Evolutionary conservation across 2,113 vertebrate genomes (phyloP), one percentile per base, ranked within the genome.

Genomic region (Pagrus major): DNA sequence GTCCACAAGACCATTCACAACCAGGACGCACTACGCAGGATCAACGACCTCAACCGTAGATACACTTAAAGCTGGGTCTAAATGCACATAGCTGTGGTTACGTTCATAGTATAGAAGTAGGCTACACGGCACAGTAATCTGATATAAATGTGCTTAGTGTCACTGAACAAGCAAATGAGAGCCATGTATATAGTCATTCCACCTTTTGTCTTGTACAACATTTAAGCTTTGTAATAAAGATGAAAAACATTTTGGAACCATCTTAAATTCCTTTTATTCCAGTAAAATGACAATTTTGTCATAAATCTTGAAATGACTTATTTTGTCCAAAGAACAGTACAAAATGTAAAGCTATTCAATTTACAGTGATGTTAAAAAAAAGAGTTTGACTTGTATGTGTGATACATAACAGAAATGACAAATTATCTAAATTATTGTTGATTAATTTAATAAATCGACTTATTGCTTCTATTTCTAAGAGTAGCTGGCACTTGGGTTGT

Each of bases 1-100:
- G 91, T 94, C 31, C 94, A 95, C 66, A 95, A 94, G 84, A 96
- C 92, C 31, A 95, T 94, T 47, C 90, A 83, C 31, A 94, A 95
- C 87, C 92, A 91, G 55, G 92, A 95, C 11, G 91, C 88, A 1
- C 86, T 96, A 10, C 87, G 90, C 72, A 94, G 92, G 85, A 95
- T 95, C 35, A 94, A 94, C 14, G 88, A 95, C 29, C 94, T 95
- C 25, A 84, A 80, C 74, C 81, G 86, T 8, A 94, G 84, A 84
- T 93, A 91, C 56, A 90, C 75, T 20, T 89, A 65, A 90, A 59
- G 6, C n/a, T 59, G 16, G 4, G 10, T 23, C 6, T 3, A 65
- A 49, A 58, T 59, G 14, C 9, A n/a, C 16, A 42, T 2, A 47
- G 14, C 6, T 51, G 63, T 29, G 7, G 2, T 16, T 58, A n/a